Base-by-base conservation (phyloP, 2,888 invertebrate genomes). In the Stramonita haemastoma region DNA sequence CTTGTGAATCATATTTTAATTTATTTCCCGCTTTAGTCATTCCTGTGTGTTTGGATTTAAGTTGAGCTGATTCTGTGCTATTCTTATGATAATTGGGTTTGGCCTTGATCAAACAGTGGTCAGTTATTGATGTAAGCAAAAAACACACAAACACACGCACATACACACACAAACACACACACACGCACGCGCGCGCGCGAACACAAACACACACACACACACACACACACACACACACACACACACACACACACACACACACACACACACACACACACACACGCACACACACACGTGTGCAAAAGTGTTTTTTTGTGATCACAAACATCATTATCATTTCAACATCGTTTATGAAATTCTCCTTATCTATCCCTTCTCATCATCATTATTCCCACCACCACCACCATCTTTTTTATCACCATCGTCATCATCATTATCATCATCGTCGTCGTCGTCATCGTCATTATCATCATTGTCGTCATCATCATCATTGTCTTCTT, bases 171-270 rank as follows among this genome's bases (percentile, higher is more conserved):
- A 77, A 11, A 77, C 77, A 77, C 77, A 77, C 77, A 77, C 77
- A 77, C 77, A 77, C 77, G n/a, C 77, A 77, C 77, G n/a, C 77
- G n/a, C 77, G n/a, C 77, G n/a, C 77, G n/a, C 77, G n/a, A 1
- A 77, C 77, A 77, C 77, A 77, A 11, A 77, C 77, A 77, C 11
- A 8, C 77, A 77, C 29, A 77, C 77, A 77, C 77, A 77, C 77
- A 77, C 77, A 77, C 77, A 77, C 77, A 77, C 77, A 77, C 77
- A 77, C 77, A 77, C 77, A 77, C 77, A 77, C 77, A 77, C 77
- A 77, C 77, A 77, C 77, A 77, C 77, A 77, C 77, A 77, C 77
- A 77, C 77, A 77, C 77, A 77, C 77, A 77, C 77, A 77, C 77
- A 77, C 77, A 77, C 77, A 77, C 77, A 77, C 77, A n/a, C 77